These are phyloP conservation scores for Epinephelus awoara DNA, from an alignment of 2,797 vertebrate species.

Conservation along the genomic window DNA sequence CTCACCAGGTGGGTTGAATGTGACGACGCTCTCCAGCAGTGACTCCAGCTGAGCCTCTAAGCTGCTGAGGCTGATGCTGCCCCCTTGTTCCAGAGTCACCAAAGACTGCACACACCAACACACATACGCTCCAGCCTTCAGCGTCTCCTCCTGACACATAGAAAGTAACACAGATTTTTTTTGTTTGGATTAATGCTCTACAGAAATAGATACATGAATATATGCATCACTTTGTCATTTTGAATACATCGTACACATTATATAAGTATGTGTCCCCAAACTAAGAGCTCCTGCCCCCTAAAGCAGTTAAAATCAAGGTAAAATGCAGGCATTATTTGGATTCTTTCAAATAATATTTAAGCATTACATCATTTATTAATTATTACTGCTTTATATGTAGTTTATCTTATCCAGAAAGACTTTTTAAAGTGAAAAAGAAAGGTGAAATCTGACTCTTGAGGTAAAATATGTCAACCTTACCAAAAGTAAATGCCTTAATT, in stretches of 20 bases:
- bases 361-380: neutral
- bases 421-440: neutral
- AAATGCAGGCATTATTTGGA: too few species aligned
- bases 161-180: conserved; percentile 6
- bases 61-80: conserved; percentile 87
- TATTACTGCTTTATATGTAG: neutral
- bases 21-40: conserved; percentile 90
- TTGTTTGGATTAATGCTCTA: neutral
- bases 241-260: neutral
- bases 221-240: neutral
- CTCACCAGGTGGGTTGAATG: conserved; percentile 94
- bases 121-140: conserved; percentile 90
- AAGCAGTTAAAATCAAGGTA: neutral
- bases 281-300: neutral
- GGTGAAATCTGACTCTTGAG: neutral
- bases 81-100: conserved; percentile 92
- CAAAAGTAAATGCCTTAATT: neutral
- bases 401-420: neutral
- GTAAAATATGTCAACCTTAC: neutral
- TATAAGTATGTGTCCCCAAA: neutral
- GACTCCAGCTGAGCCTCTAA: conserved; percentile 92
- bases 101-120: conserved; percentile 92
- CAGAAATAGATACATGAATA: neutral
- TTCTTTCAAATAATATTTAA: too few species aligned
- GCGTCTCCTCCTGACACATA: conserved; percentile 89